Base-by-base conservation (phyloP, 2,888 invertebrate genomes). In the Nomada ruficornis region DNA sequence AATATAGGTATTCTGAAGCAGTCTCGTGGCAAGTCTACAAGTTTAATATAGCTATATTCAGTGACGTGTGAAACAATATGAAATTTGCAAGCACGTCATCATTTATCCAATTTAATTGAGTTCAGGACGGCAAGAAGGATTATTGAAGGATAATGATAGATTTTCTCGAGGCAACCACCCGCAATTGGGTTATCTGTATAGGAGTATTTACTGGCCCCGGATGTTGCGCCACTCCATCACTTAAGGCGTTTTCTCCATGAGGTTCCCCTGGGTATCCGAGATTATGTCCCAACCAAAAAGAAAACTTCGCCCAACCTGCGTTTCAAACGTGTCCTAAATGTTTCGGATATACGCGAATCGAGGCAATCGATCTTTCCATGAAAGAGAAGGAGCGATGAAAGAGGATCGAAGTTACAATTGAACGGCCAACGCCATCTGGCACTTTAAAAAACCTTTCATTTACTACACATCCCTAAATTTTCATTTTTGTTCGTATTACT, bases 211-310 rank as follows among this genome's bases (percentile, higher is more conserved):
- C 70, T 64, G 71, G 67, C 68, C 65, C 69, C 67, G 57, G 60
- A 57, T 77, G 73, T 73, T 76, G 78, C 83, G 82, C 86, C 86
- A 90, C 92, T 93, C 91, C 90, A 92, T 93, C 92, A 93, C 90
- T 92, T 93, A 93, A 88, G 83, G 84, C 64, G 65, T 84, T 88
- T 76, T 92, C 91, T 89, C 91, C 71, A 72, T 77, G 90, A 91
- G 88, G 84, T 86, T 88, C 83, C 77, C 84, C 71, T 75, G 78
- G 82, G 74, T 80, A 4, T 77, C 70, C 67, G 86, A 86, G 86
- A 86, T 86, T 83, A 80, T 82, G 75, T 75, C 44, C 59, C 64
- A 52, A 15, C 68, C 57, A 80, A 77, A 77, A 82, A 84, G 80
- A 60, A 68, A 74, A 76, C 79, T 82, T 73, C 55, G 55, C 55